Evolutionary conservation across 2,113 vertebrate species (phyloP).

Genomic region (Silurus glanis): DNA sequence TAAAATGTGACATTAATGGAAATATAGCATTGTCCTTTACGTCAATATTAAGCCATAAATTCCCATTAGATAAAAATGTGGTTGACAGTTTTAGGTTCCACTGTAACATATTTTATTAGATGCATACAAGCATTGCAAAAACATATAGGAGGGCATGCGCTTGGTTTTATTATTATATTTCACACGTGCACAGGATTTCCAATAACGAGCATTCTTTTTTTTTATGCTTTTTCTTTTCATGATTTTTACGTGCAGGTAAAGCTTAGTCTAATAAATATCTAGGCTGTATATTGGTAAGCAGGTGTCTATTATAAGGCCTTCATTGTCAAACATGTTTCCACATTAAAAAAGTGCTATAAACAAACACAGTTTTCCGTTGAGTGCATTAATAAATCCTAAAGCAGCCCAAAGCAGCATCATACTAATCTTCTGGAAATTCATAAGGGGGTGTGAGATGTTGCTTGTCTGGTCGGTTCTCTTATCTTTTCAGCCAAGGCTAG

Average conservation of each 20-base stretch:
- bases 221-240: slow-evolving; percentile 23
- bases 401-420: slow-evolving; percentile 19
- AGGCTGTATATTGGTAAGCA: slow-evolving; percentile 16
- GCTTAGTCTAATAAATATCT: neutral
- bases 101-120: slow-evolving; percentile 75
- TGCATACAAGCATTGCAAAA: slow-evolving; percentile 70
- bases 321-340: neutral
- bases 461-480: slow-evolving; percentile 59
- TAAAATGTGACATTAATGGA: slow-evolving; percentile 21
- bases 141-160: slow-evolving; percentile 76
- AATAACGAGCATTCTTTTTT: slow-evolving; percentile 43
- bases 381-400: slow-evolving; percentile 19
- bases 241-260: neutral
- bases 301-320: neutral
- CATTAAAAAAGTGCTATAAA: slow-evolving; percentile 29
- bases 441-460: slow-evolving; percentile 44
- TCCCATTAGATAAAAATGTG: slow-evolving; percentile 9
- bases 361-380: neutral
- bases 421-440: slow-evolving; percentile 49
- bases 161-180: slow-evolving; percentile 69
- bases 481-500: slow-evolving; percentile 73
- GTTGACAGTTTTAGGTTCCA: slow-evolving; percentile 69
- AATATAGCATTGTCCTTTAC: neutral
- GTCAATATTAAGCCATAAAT: neutral
- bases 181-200: slow-evolving; percentile 63